Evolutionary conservation across 1,140 invertebrate species (phyloP).

Genomic region (Nephotettix cincticeps): DNA sequence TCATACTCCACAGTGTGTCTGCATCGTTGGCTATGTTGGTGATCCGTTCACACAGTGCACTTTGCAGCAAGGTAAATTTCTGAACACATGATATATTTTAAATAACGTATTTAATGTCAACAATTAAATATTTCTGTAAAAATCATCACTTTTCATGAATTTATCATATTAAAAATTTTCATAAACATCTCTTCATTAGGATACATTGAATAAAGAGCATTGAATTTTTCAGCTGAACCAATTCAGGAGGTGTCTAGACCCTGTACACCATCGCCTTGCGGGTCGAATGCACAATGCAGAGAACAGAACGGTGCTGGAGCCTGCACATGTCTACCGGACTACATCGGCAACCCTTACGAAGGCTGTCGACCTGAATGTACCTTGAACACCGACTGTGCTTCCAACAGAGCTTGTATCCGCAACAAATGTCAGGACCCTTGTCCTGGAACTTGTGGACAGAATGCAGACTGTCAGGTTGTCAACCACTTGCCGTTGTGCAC

Average conservation of each 20-base stretch:
- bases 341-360: slow-evolving; percentile 55
- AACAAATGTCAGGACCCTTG: slow-evolving; percentile 70
- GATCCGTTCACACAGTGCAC: slow-evolving; percentile 67
- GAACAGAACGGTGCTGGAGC: slow-evolving; percentile 72
- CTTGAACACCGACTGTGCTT: slow-evolving; percentile 66
- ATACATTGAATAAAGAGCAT: too few relatives aligned
- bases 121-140: too few relatives aligned
- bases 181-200: too few relatives aligned
- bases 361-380: slow-evolving; percentile 68
- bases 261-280: slow-evolving; percentile 74
- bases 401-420: slow-evolving; percentile 63
- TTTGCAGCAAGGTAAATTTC: slow-evolving; percentile 56
- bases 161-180: too few relatives aligned
- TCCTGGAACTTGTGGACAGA: slow-evolving; percentile 55
- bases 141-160: too few relatives aligned
- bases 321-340: slow-evolving; percentile 55
- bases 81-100: too few relatives aligned
- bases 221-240: slow-evolving; percentile 40
- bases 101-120: slow-evolving; percentile 25
- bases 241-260: slow-evolving; percentile 50
- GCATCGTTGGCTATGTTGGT: slow-evolving; percentile 59
- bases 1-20: slow-evolving; percentile 70
- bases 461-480: slow-evolving; percentile 55
- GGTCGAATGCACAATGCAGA: slow-evolving; percentile 73
- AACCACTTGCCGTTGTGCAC: slow-evolving; percentile 58